These are phyloP conservation scores for Plebejus anna DNA, from an alignment of 2,888 invertebrate genomes.

Conservation along the genomic window DNA sequence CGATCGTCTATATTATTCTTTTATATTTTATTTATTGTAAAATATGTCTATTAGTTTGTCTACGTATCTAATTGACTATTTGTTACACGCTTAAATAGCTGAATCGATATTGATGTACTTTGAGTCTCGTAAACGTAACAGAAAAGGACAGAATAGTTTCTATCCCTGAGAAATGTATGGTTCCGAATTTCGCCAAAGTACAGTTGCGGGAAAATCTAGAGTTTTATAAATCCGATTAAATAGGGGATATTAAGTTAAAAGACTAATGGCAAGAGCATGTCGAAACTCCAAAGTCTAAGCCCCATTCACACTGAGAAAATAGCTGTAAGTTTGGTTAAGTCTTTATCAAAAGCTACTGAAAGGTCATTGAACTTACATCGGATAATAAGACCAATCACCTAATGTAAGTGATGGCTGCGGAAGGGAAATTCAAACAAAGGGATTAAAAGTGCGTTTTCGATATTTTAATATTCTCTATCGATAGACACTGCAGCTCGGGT, in stretches of 20 bases:
- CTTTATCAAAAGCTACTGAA: neutral
- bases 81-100: no score
- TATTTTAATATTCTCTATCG: neutral
- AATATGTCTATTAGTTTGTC: no score
- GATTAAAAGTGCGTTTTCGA: neutral
- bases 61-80: no score
- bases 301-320: neutral
- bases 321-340: neutral
- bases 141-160: no score
- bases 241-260: neutral
- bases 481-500: no score
- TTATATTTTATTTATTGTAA: no score
- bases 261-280: neutral
- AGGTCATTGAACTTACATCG: neutral
- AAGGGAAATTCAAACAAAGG: neutral
- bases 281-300: slow-evolving; percentile 1
- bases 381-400: neutral
- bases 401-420: neutral
- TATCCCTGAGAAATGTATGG: no score
- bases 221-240: neutral
- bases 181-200: no score
- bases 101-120: no score
- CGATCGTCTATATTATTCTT: neutral
- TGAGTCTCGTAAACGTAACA: no score
- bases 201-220: no score